phyloP scores from a whole-genome alignment of 2,888 invertebrate genomes.

The Coelopa pilipes region DNA sequence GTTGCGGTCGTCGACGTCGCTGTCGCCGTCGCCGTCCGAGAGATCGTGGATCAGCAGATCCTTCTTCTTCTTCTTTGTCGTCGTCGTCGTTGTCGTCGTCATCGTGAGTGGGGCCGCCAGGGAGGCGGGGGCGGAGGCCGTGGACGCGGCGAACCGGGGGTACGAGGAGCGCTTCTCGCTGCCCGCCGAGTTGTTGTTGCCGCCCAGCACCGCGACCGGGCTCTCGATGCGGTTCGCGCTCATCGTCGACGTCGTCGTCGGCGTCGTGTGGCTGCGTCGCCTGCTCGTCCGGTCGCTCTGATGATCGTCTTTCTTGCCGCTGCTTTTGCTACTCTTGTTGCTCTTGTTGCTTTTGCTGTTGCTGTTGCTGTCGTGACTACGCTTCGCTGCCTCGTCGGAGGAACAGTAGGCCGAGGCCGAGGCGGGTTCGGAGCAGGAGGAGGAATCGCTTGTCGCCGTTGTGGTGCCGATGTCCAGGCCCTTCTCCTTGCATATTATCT shows the following conservation, averaged over 20 bases:
- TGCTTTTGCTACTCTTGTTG: conserved; percentile 38
- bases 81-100: background rate
- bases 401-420: conserved; percentile 33
- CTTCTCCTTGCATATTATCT: conserved; percentile 68
- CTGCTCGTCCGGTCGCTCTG: background rate
- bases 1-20: conserved; percentile 6
- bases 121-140: background rate
- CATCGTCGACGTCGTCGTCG: no score
- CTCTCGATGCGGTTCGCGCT: conserved; percentile 21
- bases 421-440: conserved; percentile 50
- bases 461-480: conserved; percentile 58
- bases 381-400: conserved; percentile 6
- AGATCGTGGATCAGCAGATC: conserved; percentile 45
- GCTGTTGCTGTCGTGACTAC: conserved; percentile 41
- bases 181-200: conserved; percentile 9
- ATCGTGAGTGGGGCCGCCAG: conserved; percentile 41
- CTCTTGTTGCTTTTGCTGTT: conserved; percentile 30
- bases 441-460: conserved; percentile 46
- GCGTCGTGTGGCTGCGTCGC: conserved; percentile 11
- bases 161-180: conserved; percentile 27
- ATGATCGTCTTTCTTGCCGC: conserved; percentile 35
- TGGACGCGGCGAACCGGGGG: no score
- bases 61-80: conserved; percentile 37
- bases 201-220: no score
- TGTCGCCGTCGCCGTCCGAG: conserved; percentile 42